These are phyloP conservation scores for Lamprotornis superbus DNA, from an alignment of 2,113 vertebrate species.

Conservation along the genomic window DNA sequence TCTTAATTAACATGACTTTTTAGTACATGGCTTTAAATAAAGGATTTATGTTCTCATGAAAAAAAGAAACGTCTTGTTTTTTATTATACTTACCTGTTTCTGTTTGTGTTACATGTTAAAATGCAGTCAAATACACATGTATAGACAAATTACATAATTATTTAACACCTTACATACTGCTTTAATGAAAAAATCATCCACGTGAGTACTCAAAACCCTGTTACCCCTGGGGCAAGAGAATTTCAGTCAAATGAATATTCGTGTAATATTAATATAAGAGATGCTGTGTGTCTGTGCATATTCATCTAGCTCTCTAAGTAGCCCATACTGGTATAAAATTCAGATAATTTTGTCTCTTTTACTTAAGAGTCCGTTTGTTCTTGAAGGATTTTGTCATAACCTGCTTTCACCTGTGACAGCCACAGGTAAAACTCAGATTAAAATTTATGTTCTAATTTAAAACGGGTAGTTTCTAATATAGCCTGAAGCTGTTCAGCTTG, in stretches of 20 bases:
- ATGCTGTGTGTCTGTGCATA: not conserved
- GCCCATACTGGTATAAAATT: not conserved
- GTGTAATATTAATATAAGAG: not conserved
- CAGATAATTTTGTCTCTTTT: slow-evolving; percentile 14
- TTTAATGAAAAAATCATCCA: not conserved
- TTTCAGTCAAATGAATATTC: not conserved
- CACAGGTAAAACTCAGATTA: slow-evolving; percentile 69
- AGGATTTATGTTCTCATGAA: not conserved
- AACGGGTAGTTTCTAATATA: slow-evolving; percentile 63
- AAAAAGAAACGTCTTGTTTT: not conserved
- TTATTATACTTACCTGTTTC: not conserved
- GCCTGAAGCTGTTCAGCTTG: slow-evolving; percentile 44
- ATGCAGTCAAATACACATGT: fast-evolving
- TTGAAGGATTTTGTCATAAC: slow-evolving; percentile 41
- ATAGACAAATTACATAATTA: not conserved
- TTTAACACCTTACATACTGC: not conserved
- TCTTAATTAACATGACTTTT: not conserved
- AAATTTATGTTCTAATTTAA: slow-evolving; percentile 67
- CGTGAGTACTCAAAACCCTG: not conserved
- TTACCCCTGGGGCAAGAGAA: not conserved
- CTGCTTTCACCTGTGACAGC: slow-evolving; percentile 46
- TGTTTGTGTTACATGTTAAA: not conserved
- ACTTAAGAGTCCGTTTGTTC: slow-evolving; percentile 49
- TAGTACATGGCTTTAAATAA: not conserved
- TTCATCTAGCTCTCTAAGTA: not conserved